Evolutionary conservation across 92 coral and sea anemone genomes (phyloP).

Genomic region (Porites rus): DNA sequence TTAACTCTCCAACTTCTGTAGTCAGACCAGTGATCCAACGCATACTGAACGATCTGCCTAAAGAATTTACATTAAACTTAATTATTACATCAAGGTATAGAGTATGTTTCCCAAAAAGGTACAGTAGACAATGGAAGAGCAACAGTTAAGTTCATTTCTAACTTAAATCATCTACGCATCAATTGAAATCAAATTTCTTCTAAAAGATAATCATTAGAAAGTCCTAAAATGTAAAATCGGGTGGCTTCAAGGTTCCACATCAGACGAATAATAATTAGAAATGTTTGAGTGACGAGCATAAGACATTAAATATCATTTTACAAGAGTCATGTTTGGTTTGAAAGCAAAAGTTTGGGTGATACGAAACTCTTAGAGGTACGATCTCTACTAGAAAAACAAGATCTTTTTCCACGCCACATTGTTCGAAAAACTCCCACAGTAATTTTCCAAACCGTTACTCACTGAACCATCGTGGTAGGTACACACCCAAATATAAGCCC

Average conservation of each 20-base stretch:
- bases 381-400: no score
- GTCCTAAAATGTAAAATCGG: no score
- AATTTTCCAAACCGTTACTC: not conserved
- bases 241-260: no score
- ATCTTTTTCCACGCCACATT: no score
- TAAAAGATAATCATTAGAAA: not conserved
- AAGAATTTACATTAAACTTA: not conserved
- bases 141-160: not conserved
- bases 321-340: no score
- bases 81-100: not conserved
- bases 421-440: no score
- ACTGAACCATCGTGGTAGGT: no score
- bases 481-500: not conserved
- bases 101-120: not conserved
- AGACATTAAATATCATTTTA: no score
- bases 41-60: slow-evolving; percentile 93
- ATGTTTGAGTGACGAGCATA: no score
- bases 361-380: no score
- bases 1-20: slow-evolving; percentile 88
- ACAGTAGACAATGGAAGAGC: not conserved
- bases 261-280: no score
- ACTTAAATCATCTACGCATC: not conserved
- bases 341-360: no score
- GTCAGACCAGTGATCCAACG: slow-evolving; percentile 93
- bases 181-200: not conserved